These are phyloP conservation scores for Ptychadena robeensis DNA, from an alignment of 2,797 vertebrate genomes.

Conservation along the genomic window DNA sequence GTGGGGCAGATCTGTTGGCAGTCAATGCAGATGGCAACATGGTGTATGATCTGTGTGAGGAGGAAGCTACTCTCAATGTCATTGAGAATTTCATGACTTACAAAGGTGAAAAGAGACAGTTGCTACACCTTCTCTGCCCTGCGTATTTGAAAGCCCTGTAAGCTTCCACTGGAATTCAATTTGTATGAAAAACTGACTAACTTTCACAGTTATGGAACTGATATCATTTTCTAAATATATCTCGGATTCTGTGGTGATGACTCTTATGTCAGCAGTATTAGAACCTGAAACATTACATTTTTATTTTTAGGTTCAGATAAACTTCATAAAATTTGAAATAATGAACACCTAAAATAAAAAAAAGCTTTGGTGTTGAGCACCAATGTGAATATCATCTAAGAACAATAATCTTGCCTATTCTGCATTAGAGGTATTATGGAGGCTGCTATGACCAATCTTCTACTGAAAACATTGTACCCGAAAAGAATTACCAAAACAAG, in stretches of 20 bases:
- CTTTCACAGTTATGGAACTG: no score
- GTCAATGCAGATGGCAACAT: constrained; percentile 98
- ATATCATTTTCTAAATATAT: neutral
- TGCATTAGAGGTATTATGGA: no score
- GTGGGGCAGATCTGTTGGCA: constrained; percentile 90
- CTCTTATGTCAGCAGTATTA: neutral
- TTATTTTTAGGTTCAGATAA: no score
- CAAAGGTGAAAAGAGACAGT: constrained; percentile 79
- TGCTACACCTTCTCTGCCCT: neutral
- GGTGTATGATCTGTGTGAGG: constrained; percentile 97
- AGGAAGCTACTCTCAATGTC: constrained; percentile 94
- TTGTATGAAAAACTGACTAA: neutral
- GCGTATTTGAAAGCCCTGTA: neutral
- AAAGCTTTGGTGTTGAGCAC: no score
- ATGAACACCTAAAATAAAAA: no score
- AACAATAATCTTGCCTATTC: no score
- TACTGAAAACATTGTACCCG: no score
- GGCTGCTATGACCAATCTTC: no score
- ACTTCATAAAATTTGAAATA: no score
- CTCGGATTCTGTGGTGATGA: neutral
- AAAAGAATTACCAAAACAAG: no score
- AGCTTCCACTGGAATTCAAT: neutral
- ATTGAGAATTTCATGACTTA: constrained; percentile 98
- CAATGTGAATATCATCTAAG: no score
- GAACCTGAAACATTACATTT: no score